Conservation (phyloP, 2,888 invertebrate genomes). For the Metopia argyrocephala region DNA sequence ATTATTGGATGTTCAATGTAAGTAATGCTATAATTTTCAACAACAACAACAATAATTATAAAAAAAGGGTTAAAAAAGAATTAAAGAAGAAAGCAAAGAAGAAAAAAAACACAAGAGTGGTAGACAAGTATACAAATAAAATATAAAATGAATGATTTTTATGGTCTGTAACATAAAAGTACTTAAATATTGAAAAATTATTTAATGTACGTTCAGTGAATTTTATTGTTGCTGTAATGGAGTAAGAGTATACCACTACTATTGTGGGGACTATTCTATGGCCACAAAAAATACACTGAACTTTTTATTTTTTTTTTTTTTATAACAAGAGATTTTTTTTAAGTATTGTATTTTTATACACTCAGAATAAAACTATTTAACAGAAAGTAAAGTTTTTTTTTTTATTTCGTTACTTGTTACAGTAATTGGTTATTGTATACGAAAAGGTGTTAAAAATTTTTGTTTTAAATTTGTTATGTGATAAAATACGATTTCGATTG, state of each 20-base stretch:
- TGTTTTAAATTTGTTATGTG: constrained; percentile 7
- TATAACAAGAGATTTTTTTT: too few species aligned
- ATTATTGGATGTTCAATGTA: constrained; percentile 78
- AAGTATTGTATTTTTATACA: too few species aligned
- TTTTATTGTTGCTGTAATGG: not conserved
- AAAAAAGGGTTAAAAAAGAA: too few species aligned
- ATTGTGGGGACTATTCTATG: too few species aligned
- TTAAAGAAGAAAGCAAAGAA: not conserved
- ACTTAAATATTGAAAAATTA: constrained; percentile 28
- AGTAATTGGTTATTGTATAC: too few species aligned
- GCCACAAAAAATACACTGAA: too few species aligned
- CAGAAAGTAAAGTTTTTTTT: not conserved
- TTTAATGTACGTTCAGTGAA: constrained; percentile 26
- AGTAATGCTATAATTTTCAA: constrained; percentile 67
- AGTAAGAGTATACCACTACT: not conserved
- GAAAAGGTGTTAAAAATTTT: too few species aligned
- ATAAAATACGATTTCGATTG: too few species aligned
- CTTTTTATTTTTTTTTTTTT: too few species aligned
- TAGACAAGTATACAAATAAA: not conserved
- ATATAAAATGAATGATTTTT: too few species aligned
- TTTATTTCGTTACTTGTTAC: too few species aligned
- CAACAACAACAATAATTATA: not conserved
- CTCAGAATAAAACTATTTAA: not conserved
- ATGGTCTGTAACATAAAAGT: constrained; percentile 34
- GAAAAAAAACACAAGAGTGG: not conserved